These are phyloP conservation scores for Anticlea derivata DNA, from an alignment of 2,888 invertebrate species.

Conservation along the genomic window DNA sequence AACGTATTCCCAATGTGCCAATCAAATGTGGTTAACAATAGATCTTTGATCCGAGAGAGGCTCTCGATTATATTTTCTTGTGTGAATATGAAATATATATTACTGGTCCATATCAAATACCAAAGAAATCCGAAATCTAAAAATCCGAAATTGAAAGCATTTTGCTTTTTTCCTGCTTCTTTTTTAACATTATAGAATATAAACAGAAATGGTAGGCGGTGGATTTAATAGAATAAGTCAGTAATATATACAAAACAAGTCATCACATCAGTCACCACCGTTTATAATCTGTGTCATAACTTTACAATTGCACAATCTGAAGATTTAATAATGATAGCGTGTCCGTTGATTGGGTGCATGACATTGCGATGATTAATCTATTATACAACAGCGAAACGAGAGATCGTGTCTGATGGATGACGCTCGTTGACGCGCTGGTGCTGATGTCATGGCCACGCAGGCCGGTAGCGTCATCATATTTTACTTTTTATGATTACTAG, in stretches of 20 bases:
- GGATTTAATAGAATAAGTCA: constrained; percentile 35
- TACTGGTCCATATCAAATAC: too few relatives aligned
- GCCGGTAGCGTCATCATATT: constrained; percentile 57
- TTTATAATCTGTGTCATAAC: constrained; percentile 42
- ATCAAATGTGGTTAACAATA: constrained; percentile 45
- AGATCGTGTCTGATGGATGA: constrained; percentile 69
- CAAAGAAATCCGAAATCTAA: too few relatives aligned
- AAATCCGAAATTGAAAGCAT: too few relatives aligned
- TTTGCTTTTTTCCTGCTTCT: too few relatives aligned
- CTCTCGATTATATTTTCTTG: constrained; percentile 35
- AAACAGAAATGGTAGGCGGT: too few relatives aligned
- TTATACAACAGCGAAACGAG: constrained; percentile 53
- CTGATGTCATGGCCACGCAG: constrained; percentile 74
- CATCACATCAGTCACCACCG: constrained; percentile 43
- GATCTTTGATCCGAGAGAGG: constrained; percentile 37
- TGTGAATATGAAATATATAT: too few relatives aligned
- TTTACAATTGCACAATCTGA: constrained; percentile 48
- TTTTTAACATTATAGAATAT: too few relatives aligned
- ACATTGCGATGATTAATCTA: constrained; percentile 64
- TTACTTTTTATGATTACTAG: too few relatives aligned
- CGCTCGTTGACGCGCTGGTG: constrained; percentile 66
- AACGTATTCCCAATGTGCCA: constrained; percentile 53
- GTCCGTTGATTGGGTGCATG: constrained; percentile 59
- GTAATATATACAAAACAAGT: constrained; percentile 12
- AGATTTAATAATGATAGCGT: constrained; percentile 58